Conservation (phyloP, 1,140 invertebrate species). For the Diorhabda carinulata region DNA sequence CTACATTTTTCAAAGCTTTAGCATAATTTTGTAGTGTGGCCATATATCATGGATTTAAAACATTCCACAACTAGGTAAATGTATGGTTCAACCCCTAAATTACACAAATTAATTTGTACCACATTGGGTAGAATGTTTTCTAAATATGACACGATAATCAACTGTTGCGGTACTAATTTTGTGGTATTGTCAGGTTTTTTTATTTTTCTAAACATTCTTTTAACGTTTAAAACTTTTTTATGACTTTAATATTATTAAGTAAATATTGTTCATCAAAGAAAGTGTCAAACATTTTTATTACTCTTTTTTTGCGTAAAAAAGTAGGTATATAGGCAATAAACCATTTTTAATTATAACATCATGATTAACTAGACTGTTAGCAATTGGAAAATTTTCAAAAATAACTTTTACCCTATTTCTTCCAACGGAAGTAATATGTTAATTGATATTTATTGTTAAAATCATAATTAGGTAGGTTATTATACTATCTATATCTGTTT, state of each 20-base stretch:
- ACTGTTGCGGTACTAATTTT: not conserved
- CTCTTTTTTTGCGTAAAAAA: not conserved
- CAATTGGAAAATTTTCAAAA: not conserved
- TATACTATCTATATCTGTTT: too few species aligned
- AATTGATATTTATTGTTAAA: conserved; percentile 1
- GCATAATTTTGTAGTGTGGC: conserved; percentile 1
- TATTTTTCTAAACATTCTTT: not conserved
- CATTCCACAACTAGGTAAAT: not conserved
- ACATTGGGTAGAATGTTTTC: not conserved
- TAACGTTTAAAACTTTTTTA: not conserved
- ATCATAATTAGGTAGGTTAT: not conserved
- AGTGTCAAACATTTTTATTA: not conserved
- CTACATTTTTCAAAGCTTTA: not conserved
- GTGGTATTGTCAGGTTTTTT: not conserved
- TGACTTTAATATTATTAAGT: not conserved
- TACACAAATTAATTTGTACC: not conserved
- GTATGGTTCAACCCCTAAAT: not conserved
- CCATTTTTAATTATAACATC: not conserved
- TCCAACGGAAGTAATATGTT: not conserved
- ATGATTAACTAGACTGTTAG: not conserved
- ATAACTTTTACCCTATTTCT: not conserved
- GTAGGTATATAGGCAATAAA: not conserved
- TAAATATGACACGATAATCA: conserved; percentile 1
- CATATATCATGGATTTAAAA: conserved; percentile 4
- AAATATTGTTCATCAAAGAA: not conserved